These are phyloP conservation scores for Opisthograptis luteolata DNA, from an alignment of 2,888 invertebrate species.

Conservation along the genomic window DNA sequence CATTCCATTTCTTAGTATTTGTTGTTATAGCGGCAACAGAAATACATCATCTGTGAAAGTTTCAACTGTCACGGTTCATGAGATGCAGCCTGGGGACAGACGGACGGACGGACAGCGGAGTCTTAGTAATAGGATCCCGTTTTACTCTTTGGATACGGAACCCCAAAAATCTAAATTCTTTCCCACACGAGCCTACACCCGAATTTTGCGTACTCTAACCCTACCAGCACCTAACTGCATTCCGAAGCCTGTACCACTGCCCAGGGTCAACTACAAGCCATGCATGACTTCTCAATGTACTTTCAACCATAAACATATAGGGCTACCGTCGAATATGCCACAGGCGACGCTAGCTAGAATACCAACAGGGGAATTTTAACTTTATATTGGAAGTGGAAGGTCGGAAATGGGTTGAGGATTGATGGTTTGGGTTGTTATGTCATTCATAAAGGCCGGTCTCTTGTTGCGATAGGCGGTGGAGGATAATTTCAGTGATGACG, in stretches of 20 bases:
- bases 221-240: constrained; percentile 16
- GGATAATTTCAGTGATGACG: constrained; percentile 5
- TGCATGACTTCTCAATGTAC: background rate
- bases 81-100: no score
- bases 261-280: constrained; percentile 1
- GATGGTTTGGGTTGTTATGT: background rate
- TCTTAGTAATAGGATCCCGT: no score
- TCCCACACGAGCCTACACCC: background rate
- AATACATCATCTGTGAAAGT: no score
- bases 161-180: constrained; percentile 12
- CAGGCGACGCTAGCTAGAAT: background rate
- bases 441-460: constrained; percentile 22
- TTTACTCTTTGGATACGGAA: no score
- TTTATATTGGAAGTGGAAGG: background rate
- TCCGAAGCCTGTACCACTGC: constrained; percentile 7
- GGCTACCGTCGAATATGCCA: background rate
- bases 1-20: no score
- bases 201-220: constrained; percentile 9
- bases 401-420: background rate
- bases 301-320: background rate
- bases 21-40: no score
- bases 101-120: no score
- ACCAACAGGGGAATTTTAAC: background rate
- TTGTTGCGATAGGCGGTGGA: no score
- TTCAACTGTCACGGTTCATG: no score